Evolutionary conservation across 2,113 vertebrate genomes (phyloP), one percentile per base, ranked within the genome.

Genomic region (Hiodon tergisus): DNA sequence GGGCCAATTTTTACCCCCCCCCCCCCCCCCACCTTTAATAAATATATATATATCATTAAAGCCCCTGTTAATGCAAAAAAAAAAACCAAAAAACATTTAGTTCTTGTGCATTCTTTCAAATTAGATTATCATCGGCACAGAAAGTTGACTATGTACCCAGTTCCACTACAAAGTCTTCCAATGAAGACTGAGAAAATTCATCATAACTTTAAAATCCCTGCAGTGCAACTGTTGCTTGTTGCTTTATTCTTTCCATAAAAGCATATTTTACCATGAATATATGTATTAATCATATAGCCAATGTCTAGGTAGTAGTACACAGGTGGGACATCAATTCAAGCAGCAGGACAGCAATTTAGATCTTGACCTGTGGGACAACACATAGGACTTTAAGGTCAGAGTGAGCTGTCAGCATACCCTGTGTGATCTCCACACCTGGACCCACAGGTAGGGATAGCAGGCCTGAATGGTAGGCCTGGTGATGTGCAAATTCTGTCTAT

Each of bases 381-480:
- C 6, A 66, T 9, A 48, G 46, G 63, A 66, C 48, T 66, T 66
- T 46, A 17, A 66, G 63, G 63, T 66, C 63, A 66, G 4, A 16
- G 13, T 66, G 63, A 4, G 46, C 46, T 47, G 9, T 46, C 11
- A 47, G 7, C 4, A 11, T 46, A 66, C 31, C 7, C 63, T 48
- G 31, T 48, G 63, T 48, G 31, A 66, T 48, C 65, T 9, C 14
- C 73, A 67, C 73, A 68, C 53, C 73, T 75, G 55, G 52, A 51
- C 55, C 63, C 65, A 51, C 17, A 68, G 65, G 73, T 55, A 3
- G 62, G 10, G 16, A 46, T 31, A 58, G 51, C 52, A 31, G 9
- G 13, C 13, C 7, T 59, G 16, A 46, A 55, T 16, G 62, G 72
- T 16, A 55, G 31, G 72, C 62, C 46, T 75, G 73, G 47, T 47